phyloP scores from a whole-genome alignment of 2,797 vertebrate genomes.

The Orientallactaga sibirica region DNA sequence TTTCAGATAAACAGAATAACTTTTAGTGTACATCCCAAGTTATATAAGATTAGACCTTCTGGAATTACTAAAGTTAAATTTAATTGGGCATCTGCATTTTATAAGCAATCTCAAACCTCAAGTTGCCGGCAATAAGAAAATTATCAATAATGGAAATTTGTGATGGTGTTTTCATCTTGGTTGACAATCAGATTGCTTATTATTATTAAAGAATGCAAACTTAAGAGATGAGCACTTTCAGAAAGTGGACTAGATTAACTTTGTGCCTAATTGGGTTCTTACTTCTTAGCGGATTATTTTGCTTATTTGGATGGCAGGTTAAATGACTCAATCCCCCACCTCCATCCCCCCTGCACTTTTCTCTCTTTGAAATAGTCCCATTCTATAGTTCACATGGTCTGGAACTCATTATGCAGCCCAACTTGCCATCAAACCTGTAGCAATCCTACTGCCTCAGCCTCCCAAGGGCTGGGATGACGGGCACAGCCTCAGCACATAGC shows the following conservation, averaged over 20 bases:
- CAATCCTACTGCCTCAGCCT: neutral
- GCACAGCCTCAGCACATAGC: neutral
- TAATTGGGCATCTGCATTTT: neutral
- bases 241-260: neutral
- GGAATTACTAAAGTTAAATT: constrained; percentile 29
- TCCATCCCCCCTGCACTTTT: neutral
- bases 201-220: neutral
- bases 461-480: neutral
- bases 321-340: neutral
- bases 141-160: neutral
- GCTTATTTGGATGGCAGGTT: neutral
- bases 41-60: neutral
- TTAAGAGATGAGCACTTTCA: neutral
- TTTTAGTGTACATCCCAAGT: neutral
- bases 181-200: neutral
- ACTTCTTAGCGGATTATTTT: neutral
- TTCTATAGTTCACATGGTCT: neutral
- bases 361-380: neutral
- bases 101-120: neutral
- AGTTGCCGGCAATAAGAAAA: constrained; percentile 21
- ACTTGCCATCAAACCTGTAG: neutral
- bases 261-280: neutral
- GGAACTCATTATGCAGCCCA: neutral
- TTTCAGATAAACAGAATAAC: neutral
- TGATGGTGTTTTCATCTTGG: neutral